Evolutionary conservation across 2,113 vertebrate genomes (phyloP), one percentile per base, ranked within the genome.

Genomic region (Grammomys surdaster): DNA sequence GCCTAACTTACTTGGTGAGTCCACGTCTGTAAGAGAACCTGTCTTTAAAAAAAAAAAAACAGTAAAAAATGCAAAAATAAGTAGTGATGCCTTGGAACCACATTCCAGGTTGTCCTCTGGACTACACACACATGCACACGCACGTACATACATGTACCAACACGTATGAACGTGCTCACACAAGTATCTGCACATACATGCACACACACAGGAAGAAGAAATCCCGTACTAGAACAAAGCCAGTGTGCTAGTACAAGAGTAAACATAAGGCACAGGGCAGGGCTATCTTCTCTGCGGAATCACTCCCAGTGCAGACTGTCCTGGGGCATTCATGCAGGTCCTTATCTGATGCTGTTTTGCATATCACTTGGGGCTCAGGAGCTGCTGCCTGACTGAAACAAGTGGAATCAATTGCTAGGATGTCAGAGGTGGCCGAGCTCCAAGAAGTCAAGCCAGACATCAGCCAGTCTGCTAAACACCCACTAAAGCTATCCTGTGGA

Each of bases 311-410:
- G 60, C 17, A 95, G 85, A 81, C 70, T 70, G 40, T 90, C 56
- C 43, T 48, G 60, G 91, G 12, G n/a, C 72, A 56, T 88, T 91
- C 72, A 28, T 33, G 16, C 54, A 78, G 33, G 75, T 33, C 73
- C 56, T 93, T 93, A 84, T 88, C 87, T 81, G 70, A 90, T 88
- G 75, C 36, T 93, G 5, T 78, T 96, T 84, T 92, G 69, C 86
- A 24, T 91, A 80, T 96, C 77, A 56, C 73, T 80, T 1, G 3
- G 60, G 36, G 43, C 89, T 40, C 86, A 94, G 89, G 77, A 93
- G 48, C 77, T 84, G 11, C 65, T 81, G 19, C 54, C 14, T 78
- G 86, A 88, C 75, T 94, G 28, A 78, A 95, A 24, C 58, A 91
- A 80, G 75, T 43, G 40, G 33, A 76, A 33, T 96, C 91, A 51